These are phyloP conservation scores for Misgurnus anguillicaudatus DNA, from an alignment of 2,113 vertebrate species.

Conservation along the genomic window DNA sequence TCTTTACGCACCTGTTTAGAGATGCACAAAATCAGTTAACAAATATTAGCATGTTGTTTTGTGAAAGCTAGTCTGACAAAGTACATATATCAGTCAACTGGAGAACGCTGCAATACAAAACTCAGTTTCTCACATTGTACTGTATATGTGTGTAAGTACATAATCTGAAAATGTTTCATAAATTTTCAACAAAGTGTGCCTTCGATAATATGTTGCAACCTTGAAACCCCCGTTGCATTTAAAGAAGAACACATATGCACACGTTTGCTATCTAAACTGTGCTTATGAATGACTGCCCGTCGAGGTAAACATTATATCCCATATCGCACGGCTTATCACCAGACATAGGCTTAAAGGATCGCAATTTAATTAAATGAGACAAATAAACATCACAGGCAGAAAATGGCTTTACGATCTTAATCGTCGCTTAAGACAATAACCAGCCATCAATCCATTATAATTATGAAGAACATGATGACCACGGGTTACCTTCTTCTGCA, in stretches of 20 bases:
- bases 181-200: background rate
- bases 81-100: too few species aligned
- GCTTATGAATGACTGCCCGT: conserved; percentile 31
- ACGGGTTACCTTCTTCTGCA: conserved; percentile 93
- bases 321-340: conserved; percentile 41
- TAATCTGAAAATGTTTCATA: too few species aligned
- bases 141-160: too few species aligned
- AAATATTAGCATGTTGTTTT: conserved; percentile 28
- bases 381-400: conserved; percentile 42
- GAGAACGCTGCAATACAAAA: too few species aligned
- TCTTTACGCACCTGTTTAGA: conserved; percentile 90
- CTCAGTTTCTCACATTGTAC: too few species aligned
- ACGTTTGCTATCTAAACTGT: background rate
- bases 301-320: conserved; percentile 43
- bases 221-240: background rate
- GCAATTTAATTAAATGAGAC: conserved; percentile 46
- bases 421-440: conserved; percentile 9
- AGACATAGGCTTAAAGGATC: conserved; percentile 47
- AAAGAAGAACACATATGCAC: background rate
- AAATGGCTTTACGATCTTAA: background rate
- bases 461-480: background rate
- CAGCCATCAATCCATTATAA: background rate
- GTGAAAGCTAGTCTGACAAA: too few species aligned
- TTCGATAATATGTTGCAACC: background rate
- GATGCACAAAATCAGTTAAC: conserved; percentile 1